Conservation (phyloP, 92 coral and sea anemone genomes). For the Porites cylindrica region DNA sequence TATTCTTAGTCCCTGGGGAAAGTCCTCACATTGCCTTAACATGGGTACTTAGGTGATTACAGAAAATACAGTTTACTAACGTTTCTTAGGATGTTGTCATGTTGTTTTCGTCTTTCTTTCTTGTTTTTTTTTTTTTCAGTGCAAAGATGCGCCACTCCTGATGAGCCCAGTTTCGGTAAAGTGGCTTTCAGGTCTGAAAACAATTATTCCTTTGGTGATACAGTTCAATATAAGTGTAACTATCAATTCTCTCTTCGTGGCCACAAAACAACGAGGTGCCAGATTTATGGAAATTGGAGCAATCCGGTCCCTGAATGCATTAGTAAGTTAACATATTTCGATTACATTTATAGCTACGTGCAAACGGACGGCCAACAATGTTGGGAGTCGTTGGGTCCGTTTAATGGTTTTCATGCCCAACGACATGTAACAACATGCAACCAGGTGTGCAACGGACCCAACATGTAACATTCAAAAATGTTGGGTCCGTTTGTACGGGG, state of each 20-base stretch:
- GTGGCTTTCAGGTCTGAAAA: slow-evolving; percentile 21
- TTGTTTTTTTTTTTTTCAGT: slow-evolving; percentile 41
- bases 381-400: too few relatives aligned
- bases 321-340: slow-evolving; percentile 38
- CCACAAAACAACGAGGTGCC: slow-evolving; percentile 61
- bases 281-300: slow-evolving; percentile 76
- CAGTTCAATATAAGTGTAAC: slow-evolving; percentile 66
- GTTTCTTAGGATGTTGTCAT: neutral
- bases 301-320: slow-evolving; percentile 55
- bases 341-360: neutral
- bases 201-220: slow-evolving; percentile 68
- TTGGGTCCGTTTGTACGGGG: too few relatives aligned
- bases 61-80: neutral
- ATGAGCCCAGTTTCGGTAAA: slow-evolving; percentile 43
- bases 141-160: slow-evolving; percentile 75
- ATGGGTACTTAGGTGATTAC: too few relatives aligned
- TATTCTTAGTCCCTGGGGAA: too few relatives aligned
- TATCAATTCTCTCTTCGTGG: slow-evolving; percentile 76
- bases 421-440: too few relatives aligned
- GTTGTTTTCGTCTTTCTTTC: too few relatives aligned
- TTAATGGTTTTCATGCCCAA: too few relatives aligned
- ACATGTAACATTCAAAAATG: too few relatives aligned
- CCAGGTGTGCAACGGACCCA: too few relatives aligned
- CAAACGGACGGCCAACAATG: neutral
- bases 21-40: too few relatives aligned